These are phyloP conservation scores for Heliconius aoede DNA, from an alignment of 2,888 invertebrate genomes.

Conservation along the genomic window DNA sequence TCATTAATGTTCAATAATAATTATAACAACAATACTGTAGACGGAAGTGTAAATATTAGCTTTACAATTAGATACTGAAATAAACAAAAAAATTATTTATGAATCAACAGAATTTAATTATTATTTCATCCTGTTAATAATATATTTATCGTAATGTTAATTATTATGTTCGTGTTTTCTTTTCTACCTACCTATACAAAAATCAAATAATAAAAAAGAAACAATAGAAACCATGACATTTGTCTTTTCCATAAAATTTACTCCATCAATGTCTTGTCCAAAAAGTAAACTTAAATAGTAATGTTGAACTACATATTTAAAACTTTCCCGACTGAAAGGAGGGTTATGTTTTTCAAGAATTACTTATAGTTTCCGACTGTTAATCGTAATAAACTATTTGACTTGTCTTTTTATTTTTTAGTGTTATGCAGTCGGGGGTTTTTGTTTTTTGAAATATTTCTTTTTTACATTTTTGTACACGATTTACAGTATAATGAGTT, in stretches of 20 bases:
- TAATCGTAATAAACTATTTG: too few species aligned
- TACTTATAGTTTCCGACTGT: too few species aligned
- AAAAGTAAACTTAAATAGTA: neutral
- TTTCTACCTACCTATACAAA: conserved; percentile 11
- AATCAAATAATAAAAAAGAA: neutral
- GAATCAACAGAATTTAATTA: conserved; percentile 24
- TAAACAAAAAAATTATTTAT: conserved; percentile 29
- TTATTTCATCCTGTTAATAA: conserved; percentile 29
- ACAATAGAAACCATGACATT: neutral
- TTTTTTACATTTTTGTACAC: too few species aligned
- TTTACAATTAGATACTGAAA: conserved; percentile 27
- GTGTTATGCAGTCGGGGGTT: too few species aligned
- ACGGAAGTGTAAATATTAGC: conserved; percentile 44
- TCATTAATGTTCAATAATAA: conserved; percentile 16
- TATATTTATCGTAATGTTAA: conserved; percentile 27
- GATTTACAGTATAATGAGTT: too few species aligned
- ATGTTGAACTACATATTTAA: too few species aligned
- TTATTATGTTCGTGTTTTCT: conserved; percentile 25
- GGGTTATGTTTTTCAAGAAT: too few species aligned
- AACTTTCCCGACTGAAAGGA: too few species aligned
- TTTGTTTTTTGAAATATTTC: too few species aligned
- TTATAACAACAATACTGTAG: conserved; percentile 19
- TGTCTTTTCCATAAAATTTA: neutral
- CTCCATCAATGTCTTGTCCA: neutral
- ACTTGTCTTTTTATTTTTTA: too few species aligned